Evolutionary conservation across 2,797 vertebrate genomes (phyloP), one percentile per base, ranked within the genome.

Genomic region (Anolis apletophallus): DNA sequence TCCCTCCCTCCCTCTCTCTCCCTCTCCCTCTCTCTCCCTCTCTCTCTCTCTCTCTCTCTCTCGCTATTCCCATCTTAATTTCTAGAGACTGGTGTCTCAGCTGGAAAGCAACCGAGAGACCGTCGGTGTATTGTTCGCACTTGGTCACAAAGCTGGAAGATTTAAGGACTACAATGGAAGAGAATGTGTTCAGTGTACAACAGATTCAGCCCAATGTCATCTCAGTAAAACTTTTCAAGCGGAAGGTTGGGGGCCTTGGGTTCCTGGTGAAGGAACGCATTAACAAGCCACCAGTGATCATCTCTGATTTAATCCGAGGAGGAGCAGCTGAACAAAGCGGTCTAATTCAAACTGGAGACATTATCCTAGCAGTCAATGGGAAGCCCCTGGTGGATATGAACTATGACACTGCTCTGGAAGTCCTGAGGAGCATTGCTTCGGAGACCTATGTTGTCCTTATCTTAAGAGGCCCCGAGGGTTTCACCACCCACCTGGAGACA

Each of bases 161-260:
- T 57, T 50, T 2, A 55, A 68, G 74, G 86, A 72, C 89, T 95
- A 94, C 93, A 96, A 99, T 99, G 98, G 98, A 98, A 96, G 98
- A 98, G 83, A 97, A 96, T 17, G 97, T 96, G 94, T 97, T 98
- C 74, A 98, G 96, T 0, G 98, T 99, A 90, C 98, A 98, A 96
- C 98, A 99, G 94, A 98, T 99, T 93, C 98, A 99, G 92, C 99
- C 98, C 93, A 99, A 99, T 82, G 98, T 99, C 96, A 99, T 99
- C 95, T 99, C 98, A 0, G 98, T 99, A 88, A 98, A 98, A 81
- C 98, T 99, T 85, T 98, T 98, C 96, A 99, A 99, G 92, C 97
- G 98, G 92, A 98, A 98, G 91, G 97, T 98, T 40, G 98, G 98
- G 1, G 99, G 98, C 67, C 96, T 99, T 92, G 99, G 99, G 55